Conservation (phyloP, 64 coral and sea anemone species). For the Actinia equina region DNA sequence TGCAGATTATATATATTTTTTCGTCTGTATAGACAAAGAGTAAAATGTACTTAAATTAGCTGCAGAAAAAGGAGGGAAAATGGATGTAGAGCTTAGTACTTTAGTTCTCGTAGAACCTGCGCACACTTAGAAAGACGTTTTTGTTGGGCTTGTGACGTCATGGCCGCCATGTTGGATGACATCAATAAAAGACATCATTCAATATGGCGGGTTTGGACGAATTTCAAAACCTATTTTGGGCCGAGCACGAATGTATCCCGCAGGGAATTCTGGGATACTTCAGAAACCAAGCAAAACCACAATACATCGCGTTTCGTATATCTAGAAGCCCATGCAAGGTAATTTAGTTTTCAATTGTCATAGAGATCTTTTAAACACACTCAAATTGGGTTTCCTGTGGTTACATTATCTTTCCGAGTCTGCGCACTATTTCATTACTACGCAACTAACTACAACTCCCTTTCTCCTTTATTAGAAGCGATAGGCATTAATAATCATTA, state of each 20-base stretch:
- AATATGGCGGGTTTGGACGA: neutral
- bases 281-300: too few relatives aligned
- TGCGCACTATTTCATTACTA: neutral
- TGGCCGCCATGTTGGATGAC: too few relatives aligned
- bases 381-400: too few relatives aligned
- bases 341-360: too few relatives aligned
- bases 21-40: neutral
- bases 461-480: neutral
- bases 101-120: too few relatives aligned
- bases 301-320: too few relatives aligned
- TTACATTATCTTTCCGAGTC: neutral
- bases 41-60: neutral
- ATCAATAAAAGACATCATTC: neutral
- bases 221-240: neutral
- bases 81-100: neutral
- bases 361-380: too few relatives aligned
- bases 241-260: too few relatives aligned
- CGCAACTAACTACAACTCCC: neutral
- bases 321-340: too few relatives aligned
- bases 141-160: neutral
- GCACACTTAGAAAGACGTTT: too few relatives aligned
- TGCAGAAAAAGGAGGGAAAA: neutral
- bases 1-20: neutral
- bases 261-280: too few relatives aligned
- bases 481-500: neutral